Evolutionary conservation across 1,140 invertebrate species (phyloP).

Genomic region (Homalodisca vitripennis): DNA sequence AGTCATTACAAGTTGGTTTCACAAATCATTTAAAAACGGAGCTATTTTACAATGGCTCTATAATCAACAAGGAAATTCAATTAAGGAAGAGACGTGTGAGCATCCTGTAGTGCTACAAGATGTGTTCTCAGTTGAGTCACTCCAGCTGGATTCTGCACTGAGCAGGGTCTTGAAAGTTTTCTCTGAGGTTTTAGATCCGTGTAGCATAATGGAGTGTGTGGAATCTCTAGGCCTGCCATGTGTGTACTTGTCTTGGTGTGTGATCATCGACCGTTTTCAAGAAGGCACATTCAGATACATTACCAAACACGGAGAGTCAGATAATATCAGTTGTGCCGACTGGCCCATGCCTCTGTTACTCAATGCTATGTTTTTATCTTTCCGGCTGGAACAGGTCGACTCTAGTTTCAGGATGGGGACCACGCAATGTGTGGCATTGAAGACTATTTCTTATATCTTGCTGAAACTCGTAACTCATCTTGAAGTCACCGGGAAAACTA

Average conservation of each 20-base stretch:
- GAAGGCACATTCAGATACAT: conserved; percentile 36
- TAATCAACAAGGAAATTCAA: conserved; percentile 17
- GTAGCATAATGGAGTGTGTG: conserved; percentile 37
- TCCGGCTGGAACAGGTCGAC: conserved; percentile 43
- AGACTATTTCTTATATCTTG: conserved; percentile 41
- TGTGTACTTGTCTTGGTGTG: conserved; percentile 39
- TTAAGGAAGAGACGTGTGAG: conserved; percentile 1
- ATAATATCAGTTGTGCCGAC: conserved; percentile 34
- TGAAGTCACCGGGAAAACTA: conserved; percentile 27
- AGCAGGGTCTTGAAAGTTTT: conserved; percentile 40
- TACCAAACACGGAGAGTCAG: conserved; percentile 30
- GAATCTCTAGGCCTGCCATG: conserved; percentile 36
- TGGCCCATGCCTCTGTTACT: conserved; percentile 40
- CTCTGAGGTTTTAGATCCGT: conserved; percentile 39
- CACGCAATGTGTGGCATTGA: conserved; percentile 36
- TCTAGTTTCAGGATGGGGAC: conserved; percentile 39
- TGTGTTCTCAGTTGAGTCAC: conserved; percentile 34
- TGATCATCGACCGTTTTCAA: conserved; percentile 40
- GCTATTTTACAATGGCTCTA: conserved; percentile 36
- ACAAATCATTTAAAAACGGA: conserved; percentile 36
- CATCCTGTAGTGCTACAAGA: conserved; percentile 38
- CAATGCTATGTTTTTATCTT: conserved; percentile 43
- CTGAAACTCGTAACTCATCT: conserved; percentile 40
- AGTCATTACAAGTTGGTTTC: conserved; percentile 36
- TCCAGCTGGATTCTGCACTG: conserved; percentile 38